Evolutionary conservation across 2,888 invertebrate genomes (phyloP), one percentile per base, ranked within the genome.

Genomic region (Linyphia triangularis): DNA sequence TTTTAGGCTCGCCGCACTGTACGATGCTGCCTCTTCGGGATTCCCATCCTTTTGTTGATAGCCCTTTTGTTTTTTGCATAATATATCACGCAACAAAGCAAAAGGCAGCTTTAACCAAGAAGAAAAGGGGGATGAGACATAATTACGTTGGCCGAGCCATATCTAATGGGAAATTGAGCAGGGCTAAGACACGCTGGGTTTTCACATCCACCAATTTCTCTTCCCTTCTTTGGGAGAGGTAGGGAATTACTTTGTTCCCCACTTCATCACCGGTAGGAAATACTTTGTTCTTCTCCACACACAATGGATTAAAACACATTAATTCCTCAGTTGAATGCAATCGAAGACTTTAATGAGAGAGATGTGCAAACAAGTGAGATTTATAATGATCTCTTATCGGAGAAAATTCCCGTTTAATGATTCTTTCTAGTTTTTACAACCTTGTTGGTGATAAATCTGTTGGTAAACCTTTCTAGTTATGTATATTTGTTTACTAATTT

Each of bases 361-460:
- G 28, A 57, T 73, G 57, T 73, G 59, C 73, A 59, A 30, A 73
- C 73, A 73, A 57, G 73, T 59, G 73, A 26, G 22, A 43, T 43
- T 70, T 28, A 28, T 26, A 33, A 37, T 22, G 26, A 24, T 61
- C 9, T 26, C 24, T 61, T 61, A 26, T 61, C 24, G n/a, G 51
- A n/a, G 19, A 26, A 28, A 67, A 67, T 33, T 67, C 19, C n/a
- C n/a, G 10, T 33, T 67, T 19, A n/a, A n/a, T 3, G 30, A 67
- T n/a, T 30, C 16, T 30, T 30, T 30, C 7, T 16, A 7, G 0
- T 30, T 51, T n/a, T n/a, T n/a, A n/a, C n/a, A 51, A 51, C 1
- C 33, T 67, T 67, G 26, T 26, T 26, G 63, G 26, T 13, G 26
- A 26, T 24, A 16, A 13, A 6, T 22, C n/a, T n/a, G n/a, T n/a